phyloP scores from a whole-genome alignment of 2,797 vertebrate species.

The Phrynocephalus forsythii region DNA sequence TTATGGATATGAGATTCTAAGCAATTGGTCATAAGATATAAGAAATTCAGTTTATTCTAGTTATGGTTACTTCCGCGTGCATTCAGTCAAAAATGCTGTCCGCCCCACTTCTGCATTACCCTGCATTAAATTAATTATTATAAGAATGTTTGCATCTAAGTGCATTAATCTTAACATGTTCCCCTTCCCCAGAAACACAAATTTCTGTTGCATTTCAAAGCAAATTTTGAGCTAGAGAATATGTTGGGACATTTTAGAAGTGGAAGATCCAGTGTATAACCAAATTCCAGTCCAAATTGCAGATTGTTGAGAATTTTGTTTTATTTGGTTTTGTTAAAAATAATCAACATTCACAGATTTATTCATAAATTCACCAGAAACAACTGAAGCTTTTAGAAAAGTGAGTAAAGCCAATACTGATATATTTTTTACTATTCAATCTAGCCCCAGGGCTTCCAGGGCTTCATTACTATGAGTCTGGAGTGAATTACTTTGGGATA shows the following conservation, averaged over 20 bases:
- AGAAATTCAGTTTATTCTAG: neutral
- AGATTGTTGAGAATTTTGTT: too few species aligned
- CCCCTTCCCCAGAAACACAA: too few species aligned
- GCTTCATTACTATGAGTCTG: too few species aligned
- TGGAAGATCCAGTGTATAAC: neutral
- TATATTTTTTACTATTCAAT: too few species aligned
- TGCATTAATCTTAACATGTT: neutral
- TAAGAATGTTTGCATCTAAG: neutral
- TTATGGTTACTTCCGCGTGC: neutral
- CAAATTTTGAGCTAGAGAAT: neutral
- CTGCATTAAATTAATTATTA: neutral
- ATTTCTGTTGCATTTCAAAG: neutral
- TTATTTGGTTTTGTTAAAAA: too few species aligned
- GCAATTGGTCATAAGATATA: neutral
- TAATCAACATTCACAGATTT: too few species aligned
- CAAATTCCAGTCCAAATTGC: neutral
- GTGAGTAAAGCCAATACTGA: too few species aligned
- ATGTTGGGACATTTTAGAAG: neutral
- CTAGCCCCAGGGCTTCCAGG: too few species aligned
- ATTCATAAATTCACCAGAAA: too few species aligned
- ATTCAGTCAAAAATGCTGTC: neutral
- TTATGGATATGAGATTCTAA: neutral
- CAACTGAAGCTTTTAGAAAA: too few species aligned
- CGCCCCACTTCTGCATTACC: neutral
- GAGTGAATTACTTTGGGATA: too few species aligned